Conservation (phyloP, 2,888 invertebrate genomes). For the Calameuta pallipes region DNA sequence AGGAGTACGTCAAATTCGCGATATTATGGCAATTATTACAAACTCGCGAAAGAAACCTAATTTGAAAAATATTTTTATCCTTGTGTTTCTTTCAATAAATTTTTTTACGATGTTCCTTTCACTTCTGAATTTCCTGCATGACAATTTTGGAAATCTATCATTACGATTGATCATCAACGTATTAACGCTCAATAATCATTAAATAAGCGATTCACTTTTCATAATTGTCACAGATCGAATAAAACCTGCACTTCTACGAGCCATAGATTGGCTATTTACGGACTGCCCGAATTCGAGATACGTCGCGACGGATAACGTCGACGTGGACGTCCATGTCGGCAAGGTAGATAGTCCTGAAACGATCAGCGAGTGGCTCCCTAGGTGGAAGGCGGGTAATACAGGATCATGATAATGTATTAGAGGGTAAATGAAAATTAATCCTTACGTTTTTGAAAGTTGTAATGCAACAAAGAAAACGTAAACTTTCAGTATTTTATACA, state of each 20-base stretch:
- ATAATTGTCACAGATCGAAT: conserved; percentile 35
- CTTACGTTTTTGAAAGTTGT: too few relatives aligned
- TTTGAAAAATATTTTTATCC: neutral
- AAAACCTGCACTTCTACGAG: conserved; percentile 40
- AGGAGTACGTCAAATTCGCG: neutral
- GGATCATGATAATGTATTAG: neutral
- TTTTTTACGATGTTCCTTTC: neutral
- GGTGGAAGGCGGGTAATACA: conserved; percentile 4
- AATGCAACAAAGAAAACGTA: too few relatives aligned
- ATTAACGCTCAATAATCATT: neutral
- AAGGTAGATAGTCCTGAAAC: conserved; percentile 32
- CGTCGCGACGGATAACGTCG: conserved; percentile 18
- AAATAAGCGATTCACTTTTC: neutral
- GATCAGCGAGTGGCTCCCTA: conserved; percentile 33
- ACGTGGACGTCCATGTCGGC: conserved; percentile 28
- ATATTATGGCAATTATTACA: neutral
- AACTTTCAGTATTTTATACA: too few relatives aligned
- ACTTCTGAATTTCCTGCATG: neutral
- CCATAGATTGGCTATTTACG: conserved; percentile 49
- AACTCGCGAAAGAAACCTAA: neutral
- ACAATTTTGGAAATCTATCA: neutral
- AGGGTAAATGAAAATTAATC: neutral
- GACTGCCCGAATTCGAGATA: conserved; percentile 36
- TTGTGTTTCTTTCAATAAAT: neutral
- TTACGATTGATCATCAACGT: neutral